A percentile compares a stretch with the other conserved stretches of the same genome.
These are phyloP conservation scores for Vulpes ferrilata DNA, from an alignment of 2,113 vertebrate genomes.

Conservation along the genomic window DNA sequence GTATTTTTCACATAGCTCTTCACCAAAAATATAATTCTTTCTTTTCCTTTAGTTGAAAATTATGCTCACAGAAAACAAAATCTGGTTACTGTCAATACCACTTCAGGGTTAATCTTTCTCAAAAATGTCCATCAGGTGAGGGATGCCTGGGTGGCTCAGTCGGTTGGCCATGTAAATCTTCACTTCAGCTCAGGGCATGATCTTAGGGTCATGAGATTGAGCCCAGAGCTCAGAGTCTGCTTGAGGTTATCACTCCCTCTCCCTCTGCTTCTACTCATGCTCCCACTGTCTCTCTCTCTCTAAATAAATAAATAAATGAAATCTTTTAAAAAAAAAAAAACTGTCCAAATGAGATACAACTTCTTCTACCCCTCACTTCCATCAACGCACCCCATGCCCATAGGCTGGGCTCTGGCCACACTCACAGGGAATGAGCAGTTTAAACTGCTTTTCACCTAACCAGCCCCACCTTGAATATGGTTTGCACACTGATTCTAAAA, in stretches of 20 bases:
- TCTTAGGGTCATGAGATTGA: no score
- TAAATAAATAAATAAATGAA: no score
- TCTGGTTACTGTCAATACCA: neutral
- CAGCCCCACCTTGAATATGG: neutral
- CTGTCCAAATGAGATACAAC: neutral
- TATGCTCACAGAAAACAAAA: neutral
- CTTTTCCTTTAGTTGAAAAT: slow-evolving; percentile 38
- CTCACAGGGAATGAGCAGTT: neutral
- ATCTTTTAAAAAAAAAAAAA: no score
- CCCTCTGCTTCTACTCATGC: no score
- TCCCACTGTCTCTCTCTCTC: no score
- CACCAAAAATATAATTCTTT: neutral
- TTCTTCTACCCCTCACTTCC: neutral
- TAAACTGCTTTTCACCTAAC: neutral
- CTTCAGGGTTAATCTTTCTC: neutral
- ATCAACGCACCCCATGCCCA: neutral
- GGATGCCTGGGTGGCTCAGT: no score
- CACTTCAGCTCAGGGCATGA: no score
- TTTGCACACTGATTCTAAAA: neutral
- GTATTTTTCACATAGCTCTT: neutral
- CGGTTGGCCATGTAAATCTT: no score
- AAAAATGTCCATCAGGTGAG: neutral
- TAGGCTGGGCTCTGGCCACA: neutral
- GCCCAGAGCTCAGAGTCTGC: no score
- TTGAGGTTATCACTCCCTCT: no score